These are phyloP conservation scores for Nycticebus coucang DNA, from an alignment of 2,113 vertebrate species.

Conservation along the genomic window DNA sequence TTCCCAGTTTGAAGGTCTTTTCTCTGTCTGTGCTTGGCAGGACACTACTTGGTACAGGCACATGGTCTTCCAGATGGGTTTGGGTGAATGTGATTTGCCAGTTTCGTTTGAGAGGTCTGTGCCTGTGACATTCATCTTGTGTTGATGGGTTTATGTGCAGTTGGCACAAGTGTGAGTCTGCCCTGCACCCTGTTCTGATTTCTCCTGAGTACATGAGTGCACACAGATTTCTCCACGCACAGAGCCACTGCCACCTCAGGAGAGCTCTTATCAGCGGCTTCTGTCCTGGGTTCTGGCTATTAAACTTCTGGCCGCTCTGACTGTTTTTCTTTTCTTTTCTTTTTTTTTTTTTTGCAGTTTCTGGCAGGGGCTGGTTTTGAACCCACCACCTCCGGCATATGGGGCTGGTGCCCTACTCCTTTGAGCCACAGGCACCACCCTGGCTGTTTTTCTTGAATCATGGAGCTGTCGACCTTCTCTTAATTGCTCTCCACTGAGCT, in stretches of 20 bases:
- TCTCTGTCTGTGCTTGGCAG: neutral
- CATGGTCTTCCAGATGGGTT: neutral
- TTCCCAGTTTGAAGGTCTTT: neutral
- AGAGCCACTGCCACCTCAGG: neutral
- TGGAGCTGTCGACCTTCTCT: neutral
- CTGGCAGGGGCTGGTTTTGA: too few species aligned
- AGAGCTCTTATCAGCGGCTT: neutral
- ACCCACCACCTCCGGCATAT: too few species aligned
- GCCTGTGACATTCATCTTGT: neutral
- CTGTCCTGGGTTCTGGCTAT: neutral
- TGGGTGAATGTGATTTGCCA: neutral
- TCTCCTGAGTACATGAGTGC: neutral
- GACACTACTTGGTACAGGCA: neutral
- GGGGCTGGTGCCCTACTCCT: too few species aligned
- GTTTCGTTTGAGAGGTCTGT: neutral
- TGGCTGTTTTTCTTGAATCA: neutral
- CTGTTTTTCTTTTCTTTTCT: too few species aligned
- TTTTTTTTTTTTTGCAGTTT: too few species aligned
- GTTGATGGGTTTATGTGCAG: neutral
- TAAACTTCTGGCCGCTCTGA: neutral
- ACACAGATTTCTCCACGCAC: neutral
- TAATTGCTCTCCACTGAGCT: neutral
- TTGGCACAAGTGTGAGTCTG: neutral
- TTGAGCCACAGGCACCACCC: too few species aligned
- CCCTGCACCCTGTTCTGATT: neutral